Conservation (phyloP, 2,113 vertebrate species). For the Cynoglossus semilaevis region DNA sequence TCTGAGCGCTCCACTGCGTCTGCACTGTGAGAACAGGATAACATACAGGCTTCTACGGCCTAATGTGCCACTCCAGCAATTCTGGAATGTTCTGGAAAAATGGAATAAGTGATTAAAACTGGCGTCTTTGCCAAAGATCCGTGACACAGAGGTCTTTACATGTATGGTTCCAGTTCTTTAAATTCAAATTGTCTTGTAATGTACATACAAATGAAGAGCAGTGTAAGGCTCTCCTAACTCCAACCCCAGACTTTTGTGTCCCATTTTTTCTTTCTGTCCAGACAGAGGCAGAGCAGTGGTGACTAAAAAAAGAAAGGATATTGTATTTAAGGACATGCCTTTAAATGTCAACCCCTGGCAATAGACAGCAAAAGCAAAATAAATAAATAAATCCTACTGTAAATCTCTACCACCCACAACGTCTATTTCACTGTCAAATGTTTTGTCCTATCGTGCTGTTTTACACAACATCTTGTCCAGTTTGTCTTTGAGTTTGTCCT, state of each 20-base stretch:
- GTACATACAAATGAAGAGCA: not conserved
- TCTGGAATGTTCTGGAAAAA: conserved; percentile 52
- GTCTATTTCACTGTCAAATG: too few relatives aligned
- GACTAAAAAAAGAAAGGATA: not conserved
- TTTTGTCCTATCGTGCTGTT: too few relatives aligned
- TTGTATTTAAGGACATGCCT: not conserved
- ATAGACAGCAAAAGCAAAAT: too few relatives aligned
- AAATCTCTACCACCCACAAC: too few relatives aligned
- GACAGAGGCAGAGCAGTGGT: conserved; percentile 6
- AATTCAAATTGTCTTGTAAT: not conserved
- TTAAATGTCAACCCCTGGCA: too few relatives aligned
- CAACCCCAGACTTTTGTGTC: not conserved
- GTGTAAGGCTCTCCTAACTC: not conserved
- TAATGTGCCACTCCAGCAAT: conserved; percentile 47
- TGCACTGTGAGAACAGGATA: conserved; percentile 58
- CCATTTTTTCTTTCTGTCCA: conserved; percentile 6
- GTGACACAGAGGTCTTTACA: conserved; percentile 6
- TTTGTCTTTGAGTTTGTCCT: too few relatives aligned
- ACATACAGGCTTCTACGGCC: conserved; percentile 1
- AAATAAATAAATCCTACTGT: too few relatives aligned
- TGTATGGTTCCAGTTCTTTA: conserved; percentile 20
- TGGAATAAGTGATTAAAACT: conserved; percentile 41
- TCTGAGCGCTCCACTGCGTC: conserved; percentile 24
- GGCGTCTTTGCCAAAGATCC: conserved; percentile 26
- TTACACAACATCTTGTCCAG: too few relatives aligned